These are phyloP conservation scores for Luidia sarsii DNA, from an alignment of 53 echinoderm and acorn worm genomes.

Conservation along the genomic window DNA sequence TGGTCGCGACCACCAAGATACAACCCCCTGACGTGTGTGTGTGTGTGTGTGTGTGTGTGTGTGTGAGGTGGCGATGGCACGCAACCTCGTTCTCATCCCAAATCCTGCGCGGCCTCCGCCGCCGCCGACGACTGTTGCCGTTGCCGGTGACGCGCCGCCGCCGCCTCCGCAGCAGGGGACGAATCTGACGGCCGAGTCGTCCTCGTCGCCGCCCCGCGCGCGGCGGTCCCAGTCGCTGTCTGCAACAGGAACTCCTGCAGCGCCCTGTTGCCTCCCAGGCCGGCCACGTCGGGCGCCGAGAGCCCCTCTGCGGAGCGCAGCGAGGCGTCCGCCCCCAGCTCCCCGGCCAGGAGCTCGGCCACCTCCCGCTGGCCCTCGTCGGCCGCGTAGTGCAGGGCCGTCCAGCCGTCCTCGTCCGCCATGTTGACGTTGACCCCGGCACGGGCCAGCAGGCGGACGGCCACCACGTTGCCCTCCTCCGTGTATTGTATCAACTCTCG, in stretches of 20 bases:
- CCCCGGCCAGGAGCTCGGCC: conserved; percentile 29
- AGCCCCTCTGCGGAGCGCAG: conserved; percentile 22
- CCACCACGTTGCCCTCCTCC: conserved; percentile 57
- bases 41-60: too few relatives aligned
- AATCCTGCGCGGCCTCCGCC: too few relatives aligned
- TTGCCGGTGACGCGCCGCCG: too few relatives aligned
- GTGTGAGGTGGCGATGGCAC: too few relatives aligned
- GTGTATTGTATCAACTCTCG: conserved; percentile 56
- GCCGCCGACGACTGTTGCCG: too few relatives aligned
- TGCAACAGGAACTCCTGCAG: not conserved
- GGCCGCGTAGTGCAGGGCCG: conserved; percentile 70
- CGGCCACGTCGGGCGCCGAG: conserved; percentile 36
- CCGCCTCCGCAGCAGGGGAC: too few relatives aligned
- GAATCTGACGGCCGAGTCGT: too few relatives aligned
- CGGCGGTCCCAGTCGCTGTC: not conserved
- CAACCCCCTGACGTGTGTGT: too few relatives aligned
- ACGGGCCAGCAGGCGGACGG: conserved; percentile 50
- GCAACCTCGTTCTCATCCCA: too few relatives aligned
- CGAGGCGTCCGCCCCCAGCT: conserved; percentile 55
- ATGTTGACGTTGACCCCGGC: conserved; percentile 72
- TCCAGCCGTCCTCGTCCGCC: conserved; percentile 66
- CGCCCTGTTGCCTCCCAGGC: not conserved
- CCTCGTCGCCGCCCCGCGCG: not conserved
- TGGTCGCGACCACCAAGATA: too few relatives aligned
- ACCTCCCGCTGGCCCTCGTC: conserved; percentile 53